Percentiles rank a stretch among this genome's conserved stretches.
phyloP scores from a whole-genome alignment of 2,797 vertebrate species.

The Triplophysa yarkandensis region DNA sequence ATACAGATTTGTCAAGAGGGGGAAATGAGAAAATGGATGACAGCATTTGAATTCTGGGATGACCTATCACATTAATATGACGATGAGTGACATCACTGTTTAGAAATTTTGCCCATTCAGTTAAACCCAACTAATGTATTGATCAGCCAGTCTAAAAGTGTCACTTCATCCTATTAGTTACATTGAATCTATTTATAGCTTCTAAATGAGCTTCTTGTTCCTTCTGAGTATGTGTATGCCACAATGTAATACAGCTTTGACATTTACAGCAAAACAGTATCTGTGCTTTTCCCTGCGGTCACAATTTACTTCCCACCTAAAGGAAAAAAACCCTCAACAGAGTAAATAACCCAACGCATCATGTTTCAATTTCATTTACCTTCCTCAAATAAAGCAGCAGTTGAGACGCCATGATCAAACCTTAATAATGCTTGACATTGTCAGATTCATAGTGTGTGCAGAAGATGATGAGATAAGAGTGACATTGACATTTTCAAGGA shows the following conservation, averaged over 20 bases:
- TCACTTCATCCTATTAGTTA: constrained; percentile 43
- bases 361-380: neutral
- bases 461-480: constrained; percentile 25
- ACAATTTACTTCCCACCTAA: neutral
- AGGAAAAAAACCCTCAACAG: neutral
- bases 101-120: neutral
- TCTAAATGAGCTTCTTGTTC: constrained; percentile 35
- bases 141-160: constrained; percentile 43
- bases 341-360: neutral
- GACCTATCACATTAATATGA: neutral
- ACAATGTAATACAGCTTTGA: constrained; percentile 46
- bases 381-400: constrained; percentile 1
- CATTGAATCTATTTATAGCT: constrained; percentile 34
- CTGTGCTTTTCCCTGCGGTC: constrained; percentile 23
- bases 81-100: neutral
- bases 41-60: too few species aligned
- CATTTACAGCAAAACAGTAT: constrained; percentile 46
- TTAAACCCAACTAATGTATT: constrained; percentile 8
- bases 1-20: too few species aligned
- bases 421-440: constrained; percentile 17
- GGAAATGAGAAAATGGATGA: too few species aligned
- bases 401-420: neutral
- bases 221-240: constrained; percentile 19
- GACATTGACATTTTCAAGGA: constrained; percentile 21
- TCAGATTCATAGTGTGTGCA: constrained; percentile 7